A percentile compares a stretch with the other conserved stretches of the same genome.
Conservation (phyloP, 1,140 invertebrate species). For the Bombus vancouverensis region DNA sequence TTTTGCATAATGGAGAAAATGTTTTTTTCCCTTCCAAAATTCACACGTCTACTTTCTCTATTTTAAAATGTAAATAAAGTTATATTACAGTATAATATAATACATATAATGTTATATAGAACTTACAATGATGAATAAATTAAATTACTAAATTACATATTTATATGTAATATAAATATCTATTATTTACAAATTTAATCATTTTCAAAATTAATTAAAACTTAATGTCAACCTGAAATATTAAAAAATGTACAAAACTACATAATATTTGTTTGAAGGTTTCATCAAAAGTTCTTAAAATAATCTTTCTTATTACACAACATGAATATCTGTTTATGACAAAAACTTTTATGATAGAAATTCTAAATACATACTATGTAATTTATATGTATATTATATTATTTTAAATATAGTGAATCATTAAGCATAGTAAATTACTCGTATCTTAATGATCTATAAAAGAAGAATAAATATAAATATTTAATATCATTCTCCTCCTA, state of each 20-base stretch:
- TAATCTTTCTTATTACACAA: not conserved
- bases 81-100: not conserved
- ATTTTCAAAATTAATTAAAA: constrained; percentile 2
- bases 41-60: not conserved
- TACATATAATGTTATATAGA: not conserved
- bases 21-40: not conserved
- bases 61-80: constrained; percentile 9
- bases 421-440: not conserved
- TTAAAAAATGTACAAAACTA: not conserved
- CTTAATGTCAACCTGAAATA: not conserved
- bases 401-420: not conserved
- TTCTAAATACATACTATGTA: not conserved
- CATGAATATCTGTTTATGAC: not conserved
- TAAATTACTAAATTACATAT: not conserved
- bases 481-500: not conserved
- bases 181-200: constrained; percentile 24
- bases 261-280: constrained; percentile 12
- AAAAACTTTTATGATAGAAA: not conserved
- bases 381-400: not conserved
- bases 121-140: constrained; percentile 27
- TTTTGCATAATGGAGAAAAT: constrained; percentile 43
- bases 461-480: not conserved
- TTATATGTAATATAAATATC: constrained; percentile 29
- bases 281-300: not conserved
- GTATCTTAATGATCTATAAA: not conserved